Conservation (phyloP, 2,113 vertebrate genomes). For the Scophthalmus maximus region DNA sequence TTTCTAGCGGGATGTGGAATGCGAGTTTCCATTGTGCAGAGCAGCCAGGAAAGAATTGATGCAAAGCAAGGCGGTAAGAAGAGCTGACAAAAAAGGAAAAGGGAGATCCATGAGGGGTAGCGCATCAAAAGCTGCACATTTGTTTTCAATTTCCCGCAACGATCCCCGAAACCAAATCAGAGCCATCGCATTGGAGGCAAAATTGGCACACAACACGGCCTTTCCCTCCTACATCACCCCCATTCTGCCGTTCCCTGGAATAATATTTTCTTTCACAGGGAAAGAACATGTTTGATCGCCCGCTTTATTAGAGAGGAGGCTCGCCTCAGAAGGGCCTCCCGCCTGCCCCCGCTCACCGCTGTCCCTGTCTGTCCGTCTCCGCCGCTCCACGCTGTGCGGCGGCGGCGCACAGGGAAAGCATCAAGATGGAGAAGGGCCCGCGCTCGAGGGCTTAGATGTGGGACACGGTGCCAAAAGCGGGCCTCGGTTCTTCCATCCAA, state of each 20-base stretch:
- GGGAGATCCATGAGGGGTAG: slow-evolving; percentile 32
- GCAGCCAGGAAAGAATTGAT: slow-evolving; percentile 48
- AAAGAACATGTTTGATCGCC: slow-evolving; percentile 73
- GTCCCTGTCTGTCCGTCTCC: slow-evolving; percentile 43
- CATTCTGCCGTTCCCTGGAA: slow-evolving; percentile 49
- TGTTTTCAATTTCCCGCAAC: slow-evolving; percentile 76
- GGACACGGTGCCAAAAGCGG: slow-evolving; percentile 45
- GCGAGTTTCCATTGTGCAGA: slow-evolving; percentile 52
- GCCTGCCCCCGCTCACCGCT: slow-evolving; percentile 48
- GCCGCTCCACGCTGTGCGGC: slow-evolving; percentile 25
- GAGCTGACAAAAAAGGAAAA: background rate
- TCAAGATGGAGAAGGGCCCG: slow-evolving; percentile 1
- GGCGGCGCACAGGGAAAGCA: background rate
- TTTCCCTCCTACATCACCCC: slow-evolving; percentile 38
- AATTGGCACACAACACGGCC: slow-evolving; percentile 49
- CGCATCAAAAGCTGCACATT: slow-evolving; percentile 76
- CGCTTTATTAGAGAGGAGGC: slow-evolving; percentile 69
- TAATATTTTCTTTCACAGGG: slow-evolving; percentile 75
- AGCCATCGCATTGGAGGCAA: slow-evolving; percentile 46
- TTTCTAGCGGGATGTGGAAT: slow-evolving; percentile 49
- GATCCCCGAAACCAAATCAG: slow-evolving; percentile 70
- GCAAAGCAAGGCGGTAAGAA: background rate
- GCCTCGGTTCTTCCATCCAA: slow-evolving; percentile 51
- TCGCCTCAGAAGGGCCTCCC: slow-evolving; percentile 50
- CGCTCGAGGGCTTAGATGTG: slow-evolving; percentile 53